Evolutionary conservation across 2,888 invertebrate genomes (phyloP).

Genomic region (Campoplex capitator): DNA sequence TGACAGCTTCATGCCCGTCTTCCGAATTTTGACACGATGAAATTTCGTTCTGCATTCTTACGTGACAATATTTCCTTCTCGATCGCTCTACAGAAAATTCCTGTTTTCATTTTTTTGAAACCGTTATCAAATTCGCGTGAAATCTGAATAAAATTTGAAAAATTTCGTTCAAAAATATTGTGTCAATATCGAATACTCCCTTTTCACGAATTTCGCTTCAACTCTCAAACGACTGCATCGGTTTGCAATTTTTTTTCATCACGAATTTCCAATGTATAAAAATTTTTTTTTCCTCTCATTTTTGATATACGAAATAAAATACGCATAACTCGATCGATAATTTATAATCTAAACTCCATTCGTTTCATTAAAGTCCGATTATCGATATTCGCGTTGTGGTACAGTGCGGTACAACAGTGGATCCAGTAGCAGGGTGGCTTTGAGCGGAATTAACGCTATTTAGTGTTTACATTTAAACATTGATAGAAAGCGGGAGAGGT

Average conservation of each 20-base stretch:
- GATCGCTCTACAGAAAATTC: background rate
- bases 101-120: background rate
- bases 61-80: background rate
- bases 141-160: background rate
- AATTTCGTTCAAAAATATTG: background rate
- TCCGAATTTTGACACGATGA: background rate
- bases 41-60: background rate
- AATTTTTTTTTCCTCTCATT: background rate
- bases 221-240: background rate
- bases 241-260: background rate
- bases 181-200: no score
- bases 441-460: conserved; percentile 57
- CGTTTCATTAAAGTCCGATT: conserved; percentile 3
- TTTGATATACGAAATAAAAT: background rate
- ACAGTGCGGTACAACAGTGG: background rate
- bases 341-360: conserved; percentile 1
- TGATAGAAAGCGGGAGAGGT: conserved; percentile 50
- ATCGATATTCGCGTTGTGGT: conserved; percentile 15
- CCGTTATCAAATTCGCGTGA: background rate
- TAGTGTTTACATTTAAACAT: conserved; percentile 62
- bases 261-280: background rate
- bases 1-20: background rate
- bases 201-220: background rate
- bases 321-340: background rate
- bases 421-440: conserved; percentile 11